phyloP scores from a whole-genome alignment of 2,113 vertebrate genomes.

The Indri indri region DNA sequence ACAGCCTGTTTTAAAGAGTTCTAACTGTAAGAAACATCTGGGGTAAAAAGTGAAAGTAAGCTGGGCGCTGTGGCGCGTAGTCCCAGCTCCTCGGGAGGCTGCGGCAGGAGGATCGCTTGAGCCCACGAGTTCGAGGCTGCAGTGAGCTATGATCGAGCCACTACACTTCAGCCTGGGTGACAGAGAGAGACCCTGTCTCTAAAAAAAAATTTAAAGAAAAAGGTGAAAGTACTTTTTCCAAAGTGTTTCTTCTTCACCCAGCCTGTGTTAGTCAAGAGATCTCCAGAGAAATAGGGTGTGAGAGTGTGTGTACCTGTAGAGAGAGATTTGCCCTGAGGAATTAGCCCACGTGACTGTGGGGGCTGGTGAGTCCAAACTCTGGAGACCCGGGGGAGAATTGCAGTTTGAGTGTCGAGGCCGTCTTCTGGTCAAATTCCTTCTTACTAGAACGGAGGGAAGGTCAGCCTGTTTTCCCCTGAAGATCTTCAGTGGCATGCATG shows the following conservation, averaged over 20 bases:
- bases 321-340: neutral
- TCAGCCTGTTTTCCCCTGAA: neutral
- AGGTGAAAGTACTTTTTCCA: neutral
- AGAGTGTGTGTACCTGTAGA: neutral
- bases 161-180: too few relatives aligned
- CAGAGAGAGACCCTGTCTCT: too few relatives aligned
- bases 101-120: neutral
- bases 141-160: too few relatives aligned
- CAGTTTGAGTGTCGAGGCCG: neutral
- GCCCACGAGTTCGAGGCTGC: neutral
- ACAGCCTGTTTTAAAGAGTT: neutral
- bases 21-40: neutral
- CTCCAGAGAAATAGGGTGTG: neutral
- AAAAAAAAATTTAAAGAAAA: neutral
- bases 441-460: accelerated
- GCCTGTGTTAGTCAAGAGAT: neutral
- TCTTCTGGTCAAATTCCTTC: neutral
- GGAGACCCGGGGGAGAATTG: neutral
- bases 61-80: neutral
- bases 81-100: neutral
- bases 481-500: neutral
- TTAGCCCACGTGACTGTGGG: neutral
- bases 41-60: neutral
- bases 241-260: neutral
- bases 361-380: neutral